Evolutionary conservation across 2,888 invertebrate species (phyloP).

Genomic region (Lucinisca nassula): DNA sequence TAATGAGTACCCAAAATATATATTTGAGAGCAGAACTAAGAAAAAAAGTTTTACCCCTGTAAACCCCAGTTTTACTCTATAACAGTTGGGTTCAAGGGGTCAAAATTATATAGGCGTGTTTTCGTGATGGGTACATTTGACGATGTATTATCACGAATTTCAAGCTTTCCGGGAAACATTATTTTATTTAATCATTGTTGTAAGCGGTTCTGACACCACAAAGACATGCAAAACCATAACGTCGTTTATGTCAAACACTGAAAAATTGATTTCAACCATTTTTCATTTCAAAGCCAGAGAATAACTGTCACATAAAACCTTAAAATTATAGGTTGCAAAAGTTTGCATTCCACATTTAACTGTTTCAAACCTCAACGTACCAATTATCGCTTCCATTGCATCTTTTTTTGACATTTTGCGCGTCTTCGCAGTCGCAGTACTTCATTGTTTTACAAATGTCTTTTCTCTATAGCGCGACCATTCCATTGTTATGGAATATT

Average conservation of each 20-base stretch:
- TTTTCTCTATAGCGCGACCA: not conserved
- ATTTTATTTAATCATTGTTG: not conserved
- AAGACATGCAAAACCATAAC: not conserved
- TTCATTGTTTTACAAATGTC: not conserved
- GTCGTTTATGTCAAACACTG: not conserved
- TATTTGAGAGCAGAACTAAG: not conserved
- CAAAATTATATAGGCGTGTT: too few relatives aligned
- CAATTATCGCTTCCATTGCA: constrained; percentile 3
- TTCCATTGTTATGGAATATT: constrained; percentile 8
- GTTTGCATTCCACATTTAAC: constrained; percentile 11
- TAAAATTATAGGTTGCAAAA: constrained; percentile 68
- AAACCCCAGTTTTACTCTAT: too few relatives aligned
- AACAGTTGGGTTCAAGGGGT: too few relatives aligned
- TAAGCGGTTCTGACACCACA: too few relatives aligned
- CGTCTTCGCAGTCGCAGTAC: not conserved
- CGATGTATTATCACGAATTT: not conserved
- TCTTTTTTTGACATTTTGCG: not conserved
- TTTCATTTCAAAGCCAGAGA: not conserved
- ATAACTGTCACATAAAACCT: constrained; percentile 1
- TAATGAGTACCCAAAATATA: too few relatives aligned
- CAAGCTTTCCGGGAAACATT: not conserved
- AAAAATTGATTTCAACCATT: not conserved
- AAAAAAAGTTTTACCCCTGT: too few relatives aligned
- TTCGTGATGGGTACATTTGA: too few relatives aligned
- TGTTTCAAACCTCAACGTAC: not conserved